Percentiles rank a stretch among this genome's conserved stretches.
Evolutionary conservation across 2,797 vertebrate species (phyloP).

Genomic region (Acomys russatus): DNA sequence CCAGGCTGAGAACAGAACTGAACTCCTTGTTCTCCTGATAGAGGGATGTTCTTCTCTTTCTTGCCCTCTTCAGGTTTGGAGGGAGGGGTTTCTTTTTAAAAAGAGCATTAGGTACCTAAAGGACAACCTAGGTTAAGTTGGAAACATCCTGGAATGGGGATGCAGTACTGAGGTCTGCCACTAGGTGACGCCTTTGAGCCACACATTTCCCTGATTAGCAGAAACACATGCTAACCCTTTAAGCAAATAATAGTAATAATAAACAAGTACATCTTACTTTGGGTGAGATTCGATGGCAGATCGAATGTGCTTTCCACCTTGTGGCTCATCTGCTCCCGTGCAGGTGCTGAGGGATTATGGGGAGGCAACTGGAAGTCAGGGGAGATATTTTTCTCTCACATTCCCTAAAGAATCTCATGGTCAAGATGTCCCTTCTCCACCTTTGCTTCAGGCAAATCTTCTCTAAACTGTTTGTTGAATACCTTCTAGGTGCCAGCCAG

Average conservation of each 20-base stretch:
- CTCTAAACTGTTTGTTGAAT: neutral
- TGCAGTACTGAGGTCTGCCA: conserved; percentile 49
- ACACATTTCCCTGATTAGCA: conserved; percentile 31
- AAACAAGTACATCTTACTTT: conserved; percentile 62
- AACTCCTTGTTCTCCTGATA: neutral
- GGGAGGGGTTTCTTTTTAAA: neutral
- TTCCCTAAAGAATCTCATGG: neutral
- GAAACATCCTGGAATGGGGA: neutral
- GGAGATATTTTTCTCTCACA: neutral
- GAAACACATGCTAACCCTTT: conserved; percentile 71
- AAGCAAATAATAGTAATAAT: neutral
- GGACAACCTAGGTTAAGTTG: neutral
- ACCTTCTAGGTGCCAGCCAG: neutral
- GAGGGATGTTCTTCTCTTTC: neutral
- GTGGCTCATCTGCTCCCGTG: neutral
- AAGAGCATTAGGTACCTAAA: neutral
- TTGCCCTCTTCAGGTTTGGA: neutral
- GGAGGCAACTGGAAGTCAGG: neutral
- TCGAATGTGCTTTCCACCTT: conserved; percentile 47
- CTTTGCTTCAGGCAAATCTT: neutral
- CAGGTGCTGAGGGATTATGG: neutral
- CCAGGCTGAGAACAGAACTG: neutral
- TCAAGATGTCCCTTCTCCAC: neutral
- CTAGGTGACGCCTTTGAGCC: conserved; percentile 48
- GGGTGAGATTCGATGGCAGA: conserved; percentile 68